A percentile compares a stretch with the other conserved stretches of the same genome.
phyloP scores from a whole-genome alignment of 37 sponge, comb jelly and placozoan species.

The Bolinopsis microptera region DNA sequence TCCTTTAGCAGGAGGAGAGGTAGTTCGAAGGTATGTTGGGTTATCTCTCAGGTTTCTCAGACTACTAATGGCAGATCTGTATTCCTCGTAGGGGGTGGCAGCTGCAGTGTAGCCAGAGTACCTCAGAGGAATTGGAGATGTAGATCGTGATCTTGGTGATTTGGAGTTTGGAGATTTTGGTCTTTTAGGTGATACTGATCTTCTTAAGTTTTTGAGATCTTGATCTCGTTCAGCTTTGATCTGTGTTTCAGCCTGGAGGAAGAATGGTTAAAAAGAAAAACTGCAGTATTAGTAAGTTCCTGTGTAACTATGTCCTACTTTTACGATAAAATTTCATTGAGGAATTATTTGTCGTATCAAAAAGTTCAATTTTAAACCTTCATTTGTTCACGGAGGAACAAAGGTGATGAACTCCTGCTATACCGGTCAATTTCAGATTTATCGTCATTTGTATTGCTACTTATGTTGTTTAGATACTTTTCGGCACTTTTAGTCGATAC shows the following conservation, averaged over 20 bases:
- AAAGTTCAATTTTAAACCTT: constrained; percentile 9
- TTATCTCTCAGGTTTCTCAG: constrained; percentile 53
- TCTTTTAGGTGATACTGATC: constrained; percentile 47
- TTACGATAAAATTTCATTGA: background rate
- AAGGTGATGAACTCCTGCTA: constrained; percentile 42
- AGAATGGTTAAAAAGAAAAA: background rate
- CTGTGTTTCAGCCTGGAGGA: constrained; percentile 25
- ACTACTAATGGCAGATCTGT: constrained; percentile 61
- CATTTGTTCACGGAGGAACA: constrained; percentile 43
- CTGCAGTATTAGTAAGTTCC: background rate
- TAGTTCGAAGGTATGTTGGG: constrained; percentile 34
- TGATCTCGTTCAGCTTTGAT: constrained; percentile 23
- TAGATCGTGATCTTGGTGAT: constrained; percentile 44
- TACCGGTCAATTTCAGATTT: constrained; percentile 31
- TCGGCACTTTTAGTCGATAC: constrained; percentile 65
- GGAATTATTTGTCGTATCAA: too few relatives aligned
- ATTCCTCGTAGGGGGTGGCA: constrained; percentile 58
- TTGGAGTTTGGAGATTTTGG: constrained; percentile 35
- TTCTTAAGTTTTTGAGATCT: constrained; percentile 14
- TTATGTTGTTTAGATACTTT: constrained; percentile 34
- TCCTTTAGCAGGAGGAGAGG: constrained; percentile 35
- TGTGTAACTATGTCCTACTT: background rate
- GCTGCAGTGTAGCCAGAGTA: background rate
- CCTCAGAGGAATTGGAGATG: constrained; percentile 49
- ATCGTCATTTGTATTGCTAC: constrained; percentile 19